A percentile compares a stretch with the other conserved stretches of the same genome.
Conservation (phyloP, 1,140 invertebrate genomes). For the Leptinotarsa texana region DNA sequence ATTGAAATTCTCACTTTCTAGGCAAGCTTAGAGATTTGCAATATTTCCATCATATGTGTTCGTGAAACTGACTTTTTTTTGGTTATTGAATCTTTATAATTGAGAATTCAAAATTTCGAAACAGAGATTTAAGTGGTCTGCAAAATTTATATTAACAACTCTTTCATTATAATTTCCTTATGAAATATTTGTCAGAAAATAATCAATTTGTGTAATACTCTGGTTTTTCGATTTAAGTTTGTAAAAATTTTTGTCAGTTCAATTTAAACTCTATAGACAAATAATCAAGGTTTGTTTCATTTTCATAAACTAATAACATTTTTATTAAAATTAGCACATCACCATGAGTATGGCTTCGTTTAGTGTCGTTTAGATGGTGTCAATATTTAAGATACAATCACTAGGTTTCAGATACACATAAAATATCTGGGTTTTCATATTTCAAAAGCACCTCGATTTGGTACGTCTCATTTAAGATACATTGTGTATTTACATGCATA, state of each 20-base stretch:
- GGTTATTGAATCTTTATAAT: too few species aligned
- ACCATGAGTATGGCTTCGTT: neutral
- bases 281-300: neutral
- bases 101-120: too few species aligned
- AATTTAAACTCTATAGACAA: neutral
- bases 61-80: too few species aligned
- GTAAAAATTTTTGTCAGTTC: neutral
- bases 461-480: neutral
- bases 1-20: too few species aligned
- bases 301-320: neutral
- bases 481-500: neutral
- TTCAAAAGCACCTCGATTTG: neutral
- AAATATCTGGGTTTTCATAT: neutral
- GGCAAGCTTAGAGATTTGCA: too few species aligned
- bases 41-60: too few species aligned
- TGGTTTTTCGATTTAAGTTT: too few species aligned
- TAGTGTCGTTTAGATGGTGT: neutral
- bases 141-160: too few species aligned
- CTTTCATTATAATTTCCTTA: too few species aligned
- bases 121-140: too few species aligned
- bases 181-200: too few species aligned
- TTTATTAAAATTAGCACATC: neutral
- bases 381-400: neutral
- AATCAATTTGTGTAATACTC: too few species aligned
- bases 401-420: slow-evolving; percentile 5